phyloP scores from a whole-genome alignment of 2,797 vertebrate genomes.

The Halcyon leucocephala region DNA sequence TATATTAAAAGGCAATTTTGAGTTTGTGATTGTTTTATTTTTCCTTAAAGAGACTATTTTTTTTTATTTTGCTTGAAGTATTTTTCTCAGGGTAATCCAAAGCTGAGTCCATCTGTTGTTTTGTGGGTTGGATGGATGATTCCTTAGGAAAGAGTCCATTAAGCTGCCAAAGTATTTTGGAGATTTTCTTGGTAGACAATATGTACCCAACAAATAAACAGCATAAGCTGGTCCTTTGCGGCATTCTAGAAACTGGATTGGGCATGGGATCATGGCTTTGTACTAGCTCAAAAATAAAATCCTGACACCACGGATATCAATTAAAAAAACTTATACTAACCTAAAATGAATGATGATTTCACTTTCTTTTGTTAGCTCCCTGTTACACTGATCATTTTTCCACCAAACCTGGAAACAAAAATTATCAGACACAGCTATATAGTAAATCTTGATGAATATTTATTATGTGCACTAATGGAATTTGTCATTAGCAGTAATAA shows the following conservation, averaged over 20 bases:
- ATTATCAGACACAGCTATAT: not conserved
- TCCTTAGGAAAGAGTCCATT: not conserved
- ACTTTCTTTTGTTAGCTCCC: not conserved
- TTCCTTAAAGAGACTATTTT: not conserved
- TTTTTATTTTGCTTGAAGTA: not conserved
- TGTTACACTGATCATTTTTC: not conserved
- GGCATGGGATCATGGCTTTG: rapidly evolving
- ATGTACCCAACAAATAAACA: not conserved
- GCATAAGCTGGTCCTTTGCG: not conserved
- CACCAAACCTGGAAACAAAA: not conserved
- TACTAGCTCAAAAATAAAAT: not conserved
- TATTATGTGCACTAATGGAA: not conserved
- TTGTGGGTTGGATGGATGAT: not conserved
- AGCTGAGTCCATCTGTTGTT: not conserved
- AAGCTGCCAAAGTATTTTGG: not conserved
- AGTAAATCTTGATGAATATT: not conserved
- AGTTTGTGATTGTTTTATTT: too few relatives aligned
- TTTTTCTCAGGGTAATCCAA: not conserved
- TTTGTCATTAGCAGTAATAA: not conserved
- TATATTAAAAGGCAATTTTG: not conserved
- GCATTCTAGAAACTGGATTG: not conserved
- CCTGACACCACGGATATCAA: not conserved
- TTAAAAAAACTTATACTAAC: not conserved
- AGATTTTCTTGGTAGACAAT: not conserved
- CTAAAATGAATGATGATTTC: not conserved